Evolutionary conservation across 2,113 vertebrate species (phyloP).

Genomic region (Pseudorhombus dupliciocellatus): DNA sequence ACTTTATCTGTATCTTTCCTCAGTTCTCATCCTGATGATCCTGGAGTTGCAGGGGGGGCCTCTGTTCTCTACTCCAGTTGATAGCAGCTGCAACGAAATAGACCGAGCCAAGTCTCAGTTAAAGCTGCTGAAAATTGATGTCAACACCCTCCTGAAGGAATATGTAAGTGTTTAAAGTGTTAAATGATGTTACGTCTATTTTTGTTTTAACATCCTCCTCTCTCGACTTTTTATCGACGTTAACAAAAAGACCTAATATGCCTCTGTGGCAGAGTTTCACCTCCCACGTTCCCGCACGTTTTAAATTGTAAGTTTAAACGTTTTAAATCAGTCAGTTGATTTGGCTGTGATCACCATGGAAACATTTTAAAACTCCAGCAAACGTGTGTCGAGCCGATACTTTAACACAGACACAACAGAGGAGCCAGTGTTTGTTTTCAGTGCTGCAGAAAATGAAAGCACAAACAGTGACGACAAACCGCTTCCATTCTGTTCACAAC

Average conservation of each 20-base stretch:
- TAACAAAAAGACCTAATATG: neutral
- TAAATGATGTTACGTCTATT: neutral
- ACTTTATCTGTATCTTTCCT: too few species aligned
- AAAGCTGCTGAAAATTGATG: fast-evolving
- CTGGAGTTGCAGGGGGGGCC: constrained; percentile 5
- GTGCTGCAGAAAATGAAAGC: too few species aligned
- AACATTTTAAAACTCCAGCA: too few species aligned
- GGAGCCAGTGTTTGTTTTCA: too few species aligned
- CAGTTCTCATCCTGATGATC: constrained; percentile 39
- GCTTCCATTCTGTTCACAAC: too few species aligned
- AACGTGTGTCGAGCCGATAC: too few species aligned
- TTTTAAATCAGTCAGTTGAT: too few species aligned
- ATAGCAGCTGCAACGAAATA: fast-evolving
- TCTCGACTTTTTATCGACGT: neutral
- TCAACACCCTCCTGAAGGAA: fast-evolving
- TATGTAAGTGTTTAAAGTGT: constrained; percentile 75
- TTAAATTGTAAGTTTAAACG: too few species aligned
- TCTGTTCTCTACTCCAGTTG: neutral
- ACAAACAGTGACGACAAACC: too few species aligned
- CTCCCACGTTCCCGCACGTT: too few species aligned
- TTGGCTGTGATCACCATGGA: too few species aligned
- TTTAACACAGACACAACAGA: too few species aligned
- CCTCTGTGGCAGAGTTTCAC: neutral
- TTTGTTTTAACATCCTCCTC: neutral
- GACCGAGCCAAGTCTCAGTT: fast-evolving